A percentile compares a stretch with the other conserved stretches of the same genome.
phyloP scores from a whole-genome alignment of 2,797 vertebrate species.

The Sebastes diaconus region DNA sequence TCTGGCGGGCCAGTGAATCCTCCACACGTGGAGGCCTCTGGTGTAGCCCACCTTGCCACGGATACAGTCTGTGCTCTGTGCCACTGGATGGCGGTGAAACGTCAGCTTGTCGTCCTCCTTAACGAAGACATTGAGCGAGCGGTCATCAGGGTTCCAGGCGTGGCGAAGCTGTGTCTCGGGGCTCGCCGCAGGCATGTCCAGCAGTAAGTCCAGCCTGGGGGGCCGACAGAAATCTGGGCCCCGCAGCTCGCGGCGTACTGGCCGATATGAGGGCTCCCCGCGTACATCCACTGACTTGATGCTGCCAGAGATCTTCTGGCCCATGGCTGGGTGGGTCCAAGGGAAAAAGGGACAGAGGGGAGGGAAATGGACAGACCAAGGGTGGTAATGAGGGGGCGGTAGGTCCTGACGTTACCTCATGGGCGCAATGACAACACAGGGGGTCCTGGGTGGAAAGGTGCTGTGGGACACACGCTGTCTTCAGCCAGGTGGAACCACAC shows the following conservation, averaged over 20 bases:
- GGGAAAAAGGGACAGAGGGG: constrained; percentile 43
- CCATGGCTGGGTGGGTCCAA: constrained; percentile 87
- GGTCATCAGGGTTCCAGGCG: constrained; percentile 96
- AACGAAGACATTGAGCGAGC: constrained; percentile 97
- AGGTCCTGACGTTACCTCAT: constrained; percentile 79
- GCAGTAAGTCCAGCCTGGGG: constrained; percentile 90
- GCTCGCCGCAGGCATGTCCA: constrained; percentile 93
- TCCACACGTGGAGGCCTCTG: constrained; percentile 94
- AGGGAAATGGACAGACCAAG: constrained; percentile 52
- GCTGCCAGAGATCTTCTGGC: constrained; percentile 98
- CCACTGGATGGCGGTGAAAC: constrained; percentile 96
- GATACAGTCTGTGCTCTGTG: constrained; percentile 97
- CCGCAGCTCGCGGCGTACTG: constrained; percentile 89
- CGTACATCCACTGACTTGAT: constrained; percentile 97
- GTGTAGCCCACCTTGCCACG: constrained; percentile 93
- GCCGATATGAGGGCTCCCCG: constrained; percentile 91
- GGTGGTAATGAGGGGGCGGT: constrained; percentile 58
- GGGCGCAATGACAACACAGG: constrained; percentile 27
- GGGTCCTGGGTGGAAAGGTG: constrained; percentile 29
- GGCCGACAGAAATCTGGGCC: constrained; percentile 93
- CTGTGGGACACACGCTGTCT: background rate
- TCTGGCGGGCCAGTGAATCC: constrained; percentile 92
- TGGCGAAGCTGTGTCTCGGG: constrained; percentile 89
- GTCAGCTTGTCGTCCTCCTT: constrained; percentile 97
- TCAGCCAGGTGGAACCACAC: constrained; percentile 35